These are phyloP conservation scores for Folsomia manolachei DNA, from an alignment of 2,888 invertebrate species.

Conservation along the genomic window DNA sequence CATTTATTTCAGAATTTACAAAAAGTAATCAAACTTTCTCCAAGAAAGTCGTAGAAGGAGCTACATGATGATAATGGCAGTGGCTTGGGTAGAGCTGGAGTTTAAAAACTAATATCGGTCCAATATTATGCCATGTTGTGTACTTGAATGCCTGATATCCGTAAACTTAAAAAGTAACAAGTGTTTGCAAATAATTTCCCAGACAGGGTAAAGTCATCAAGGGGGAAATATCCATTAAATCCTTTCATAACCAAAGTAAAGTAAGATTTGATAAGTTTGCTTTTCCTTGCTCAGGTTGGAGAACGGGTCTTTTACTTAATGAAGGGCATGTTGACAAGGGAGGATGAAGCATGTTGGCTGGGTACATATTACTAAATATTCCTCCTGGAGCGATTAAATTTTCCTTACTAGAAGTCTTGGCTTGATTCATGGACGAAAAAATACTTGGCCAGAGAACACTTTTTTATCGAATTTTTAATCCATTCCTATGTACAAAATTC, in stretches of 20 bases:
- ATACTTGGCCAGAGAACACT: conserved; percentile 6
- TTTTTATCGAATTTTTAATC: conserved; percentile 13
- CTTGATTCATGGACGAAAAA: background rate
- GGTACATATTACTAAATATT: conserved; percentile 4
- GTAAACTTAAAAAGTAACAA: conserved; percentile 5
- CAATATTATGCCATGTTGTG: background rate
- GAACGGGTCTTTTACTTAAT: background rate
- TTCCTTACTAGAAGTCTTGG: background rate
- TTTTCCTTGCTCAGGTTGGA: conserved; percentile 3
- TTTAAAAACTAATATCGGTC: background rate
- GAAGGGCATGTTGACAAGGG: conserved; percentile 17
- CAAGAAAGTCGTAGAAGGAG: background rate
- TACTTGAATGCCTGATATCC: background rate
- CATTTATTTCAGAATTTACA: background rate
- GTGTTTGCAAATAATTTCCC: conserved; percentile 18
- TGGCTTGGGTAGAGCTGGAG: background rate
- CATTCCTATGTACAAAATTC: too few relatives aligned
- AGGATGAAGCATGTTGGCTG: background rate
- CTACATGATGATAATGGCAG: background rate
- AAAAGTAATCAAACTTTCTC: background rate
- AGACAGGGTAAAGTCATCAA: conserved; percentile 7
- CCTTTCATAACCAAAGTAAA: background rate
- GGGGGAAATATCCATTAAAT: conserved; percentile 20
- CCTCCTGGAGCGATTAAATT: conserved; percentile 22
- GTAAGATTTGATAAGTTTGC: conserved; percentile 2